A percentile compares a stretch with the other conserved stretches of the same genome.
These are phyloP conservation scores for Zaprionus obscuricornis DNA, from an alignment of 2,888 invertebrate species.

Conservation along the genomic window DNA sequence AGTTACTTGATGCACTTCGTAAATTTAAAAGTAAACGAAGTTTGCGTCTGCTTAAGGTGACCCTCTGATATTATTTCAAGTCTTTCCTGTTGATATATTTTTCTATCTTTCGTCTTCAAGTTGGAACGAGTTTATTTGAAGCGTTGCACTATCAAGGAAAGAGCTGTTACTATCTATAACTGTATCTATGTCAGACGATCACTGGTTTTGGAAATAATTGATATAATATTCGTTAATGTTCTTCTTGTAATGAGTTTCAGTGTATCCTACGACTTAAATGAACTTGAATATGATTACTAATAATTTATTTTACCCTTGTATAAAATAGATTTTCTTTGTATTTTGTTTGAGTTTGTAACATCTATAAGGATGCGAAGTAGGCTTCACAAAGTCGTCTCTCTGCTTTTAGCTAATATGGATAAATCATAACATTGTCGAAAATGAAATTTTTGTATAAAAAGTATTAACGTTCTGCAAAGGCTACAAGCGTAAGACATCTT, in stretches of 20 bases:
- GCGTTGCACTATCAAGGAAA: slow-evolving; percentile 1
- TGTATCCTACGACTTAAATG: no score
- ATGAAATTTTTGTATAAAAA: no score
- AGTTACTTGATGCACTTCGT: neutral
- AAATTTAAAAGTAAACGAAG: fast-evolving
- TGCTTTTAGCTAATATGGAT: no score
- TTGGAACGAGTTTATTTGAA: slow-evolving; percentile 16
- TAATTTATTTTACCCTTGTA: neutral
- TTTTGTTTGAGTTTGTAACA: no score
- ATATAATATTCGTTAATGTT: neutral
- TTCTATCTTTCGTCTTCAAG: neutral
- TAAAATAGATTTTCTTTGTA: slow-evolving; percentile 4
- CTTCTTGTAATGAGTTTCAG: slow-evolving; percentile 10
- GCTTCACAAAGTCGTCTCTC: no score
- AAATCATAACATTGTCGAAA: no score
- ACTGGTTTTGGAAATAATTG: neutral
- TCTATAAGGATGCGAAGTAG: no score
- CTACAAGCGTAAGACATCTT: no score
- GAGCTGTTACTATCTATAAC: slow-evolving; percentile 1
- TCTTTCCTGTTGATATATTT: neutral
- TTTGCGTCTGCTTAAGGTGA: slow-evolving; percentile 10
- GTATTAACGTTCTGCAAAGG: no score
- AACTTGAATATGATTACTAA: neutral
- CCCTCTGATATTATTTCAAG: neutral
- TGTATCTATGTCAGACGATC: neutral